phyloP scores from a whole-genome alignment of 1,140 invertebrate genomes.

The Hesperophylax magnus region DNA sequence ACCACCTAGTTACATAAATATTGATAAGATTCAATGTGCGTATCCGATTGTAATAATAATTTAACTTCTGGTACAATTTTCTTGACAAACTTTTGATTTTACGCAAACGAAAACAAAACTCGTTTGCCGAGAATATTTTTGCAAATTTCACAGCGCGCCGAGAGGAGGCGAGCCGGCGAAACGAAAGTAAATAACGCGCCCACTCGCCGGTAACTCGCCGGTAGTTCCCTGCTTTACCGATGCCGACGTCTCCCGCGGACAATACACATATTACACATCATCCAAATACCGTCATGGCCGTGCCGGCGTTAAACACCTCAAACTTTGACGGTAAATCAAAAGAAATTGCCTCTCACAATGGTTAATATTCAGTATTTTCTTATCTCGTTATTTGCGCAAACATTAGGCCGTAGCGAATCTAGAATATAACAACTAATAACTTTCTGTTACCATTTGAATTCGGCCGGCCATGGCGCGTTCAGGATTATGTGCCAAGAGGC shows the following conservation, averaged over 20 bases:
- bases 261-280: neutral
- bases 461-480: conserved; percentile 26
- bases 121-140: conserved; percentile 31
- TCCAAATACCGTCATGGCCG: conserved; percentile 6
- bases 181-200: conserved; percentile 38
- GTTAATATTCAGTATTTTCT: neutral
- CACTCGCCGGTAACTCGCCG: neutral
- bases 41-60: conserved; percentile 1
- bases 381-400: conserved; percentile 11
- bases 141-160: conserved; percentile 1
- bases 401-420: neutral
- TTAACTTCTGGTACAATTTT: neutral
- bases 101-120: conserved; percentile 32
- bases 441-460: conserved; percentile 8
- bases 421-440: neutral
- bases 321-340: conserved; percentile 2
- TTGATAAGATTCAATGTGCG: neutral
- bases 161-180: conserved; percentile 5
- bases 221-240: conserved; percentile 27
- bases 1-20: no score
- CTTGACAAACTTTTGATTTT: conserved; percentile 31
- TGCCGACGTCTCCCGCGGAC: neutral
- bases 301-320: neutral
- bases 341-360: neutral
- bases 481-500: conserved; percentile 9